These are phyloP conservation scores for Rhinopomastus cyanomelas DNA, from an alignment of 2,113 vertebrate species.

Conservation along the genomic window DNA sequence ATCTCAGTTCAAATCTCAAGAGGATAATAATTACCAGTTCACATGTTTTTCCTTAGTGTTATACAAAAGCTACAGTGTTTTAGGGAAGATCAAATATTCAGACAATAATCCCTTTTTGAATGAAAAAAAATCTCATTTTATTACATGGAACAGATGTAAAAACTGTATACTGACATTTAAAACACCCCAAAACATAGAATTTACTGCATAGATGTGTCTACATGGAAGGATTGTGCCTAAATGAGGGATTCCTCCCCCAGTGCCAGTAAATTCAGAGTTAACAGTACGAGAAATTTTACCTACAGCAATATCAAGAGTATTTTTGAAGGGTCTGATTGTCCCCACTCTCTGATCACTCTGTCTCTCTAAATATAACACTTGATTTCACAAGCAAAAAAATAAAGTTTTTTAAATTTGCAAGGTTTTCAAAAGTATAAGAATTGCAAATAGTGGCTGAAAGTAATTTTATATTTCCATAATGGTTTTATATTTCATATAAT, in stretches of 20 bases:
- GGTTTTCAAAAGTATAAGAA: neutral
- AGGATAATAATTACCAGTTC: neutral
- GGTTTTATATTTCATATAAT: neutral
- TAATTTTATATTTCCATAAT: neutral
- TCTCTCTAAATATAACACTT: neutral
- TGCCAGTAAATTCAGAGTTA: neutral
- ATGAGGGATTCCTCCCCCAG: neutral
- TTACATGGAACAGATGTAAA: neutral
- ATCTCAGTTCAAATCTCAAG: neutral
- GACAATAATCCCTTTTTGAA: neutral
- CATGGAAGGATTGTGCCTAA: neutral
- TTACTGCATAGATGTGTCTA: neutral
- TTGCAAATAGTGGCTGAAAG: neutral
- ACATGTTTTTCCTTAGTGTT: neutral
- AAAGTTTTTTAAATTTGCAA: neutral
- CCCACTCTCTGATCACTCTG: neutral
- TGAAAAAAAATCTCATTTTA: neutral
- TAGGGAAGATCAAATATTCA: neutral
- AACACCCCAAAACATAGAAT: neutral
- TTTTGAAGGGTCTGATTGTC: neutral
- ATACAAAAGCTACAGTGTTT: neutral
- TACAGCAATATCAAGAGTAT: neutral
- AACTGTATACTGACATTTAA: neutral
- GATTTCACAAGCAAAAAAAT: neutral
- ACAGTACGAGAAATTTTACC: fast-evolving